Conservation (phyloP, 2,113 vertebrate species). For the Myrmecophaga tridactyla region DNA sequence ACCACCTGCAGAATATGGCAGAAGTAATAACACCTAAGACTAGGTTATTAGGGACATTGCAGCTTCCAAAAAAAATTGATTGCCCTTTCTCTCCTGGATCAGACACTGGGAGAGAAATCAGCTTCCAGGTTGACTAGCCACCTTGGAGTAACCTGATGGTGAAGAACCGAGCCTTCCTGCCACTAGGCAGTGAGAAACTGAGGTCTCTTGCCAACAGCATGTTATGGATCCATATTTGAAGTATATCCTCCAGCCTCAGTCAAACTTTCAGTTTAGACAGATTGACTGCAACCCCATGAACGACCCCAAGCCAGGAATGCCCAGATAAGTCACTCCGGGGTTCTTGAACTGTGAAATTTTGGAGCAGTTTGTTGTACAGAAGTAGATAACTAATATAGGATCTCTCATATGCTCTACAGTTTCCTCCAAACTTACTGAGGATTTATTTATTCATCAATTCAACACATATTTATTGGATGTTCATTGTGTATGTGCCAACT, state of each 20-base stretch:
- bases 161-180: neutral
- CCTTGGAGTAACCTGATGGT: neutral
- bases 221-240: neutral
- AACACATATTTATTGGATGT: neutral
- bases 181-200: neutral
- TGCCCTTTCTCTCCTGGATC: neutral
- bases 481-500: neutral
- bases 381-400: neutral
- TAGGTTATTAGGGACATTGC: neutral
- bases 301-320: neutral
- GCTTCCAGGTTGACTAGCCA: neutral
- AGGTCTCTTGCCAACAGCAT: neutral
- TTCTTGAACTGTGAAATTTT: neutral
- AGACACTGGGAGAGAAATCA: neutral
- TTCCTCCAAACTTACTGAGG: neutral
- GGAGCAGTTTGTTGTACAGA: neutral
- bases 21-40: neutral
- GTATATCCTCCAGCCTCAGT: neutral
- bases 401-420: neutral
- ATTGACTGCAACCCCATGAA: neutral
- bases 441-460: neutral
- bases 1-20: too few species aligned
- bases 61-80: neutral
- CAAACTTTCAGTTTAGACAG: neutral
- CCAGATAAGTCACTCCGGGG: neutral